These are phyloP conservation scores for Drosophila pseudotakahashii DNA, from an alignment of 2,888 invertebrate genomes.

Conservation along the genomic window DNA sequence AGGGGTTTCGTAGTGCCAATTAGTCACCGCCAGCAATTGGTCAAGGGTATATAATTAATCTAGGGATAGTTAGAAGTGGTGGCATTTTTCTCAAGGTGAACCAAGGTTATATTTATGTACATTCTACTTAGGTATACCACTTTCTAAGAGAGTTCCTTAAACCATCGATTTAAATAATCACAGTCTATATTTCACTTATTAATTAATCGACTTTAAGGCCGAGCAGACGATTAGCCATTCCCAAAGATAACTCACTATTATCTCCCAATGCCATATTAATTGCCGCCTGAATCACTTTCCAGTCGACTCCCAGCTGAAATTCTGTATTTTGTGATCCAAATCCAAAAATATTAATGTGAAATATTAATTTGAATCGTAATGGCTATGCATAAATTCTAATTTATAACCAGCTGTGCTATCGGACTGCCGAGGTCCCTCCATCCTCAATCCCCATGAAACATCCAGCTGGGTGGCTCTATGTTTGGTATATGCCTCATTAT, in stretches of 20 bases:
- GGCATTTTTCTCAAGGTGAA: too few species aligned
- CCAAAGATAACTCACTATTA: too few species aligned
- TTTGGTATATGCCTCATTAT: constrained; percentile 19
- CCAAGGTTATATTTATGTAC: too few species aligned
- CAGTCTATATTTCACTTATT: neutral
- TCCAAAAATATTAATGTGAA: constrained; percentile 14
- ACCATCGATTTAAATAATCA: too few species aligned
- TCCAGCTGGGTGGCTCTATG: too few species aligned
- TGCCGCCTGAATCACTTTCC: neutral
- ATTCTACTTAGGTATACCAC: too few species aligned
- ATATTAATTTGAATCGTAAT: constrained; percentile 52
- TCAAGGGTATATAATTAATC: neutral
- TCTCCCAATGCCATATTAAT: too few species aligned
- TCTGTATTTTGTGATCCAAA: neutral
- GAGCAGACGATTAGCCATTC: too few species aligned
- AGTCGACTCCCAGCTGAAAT: neutral
- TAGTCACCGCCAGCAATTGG: constrained; percentile 12
- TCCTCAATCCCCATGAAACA: too few species aligned
- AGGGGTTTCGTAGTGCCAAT: constrained; percentile 7
- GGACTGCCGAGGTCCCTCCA: neutral
- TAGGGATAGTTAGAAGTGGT: neutral
- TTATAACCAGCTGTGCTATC: constrained; percentile 51
- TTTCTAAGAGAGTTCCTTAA: too few species aligned
- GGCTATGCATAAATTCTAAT: constrained; percentile 50
- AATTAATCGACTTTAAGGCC: neutral